Evolutionary conservation across 1,140 invertebrate genomes (phyloP).

Genomic region (Ostrea edulis): DNA sequence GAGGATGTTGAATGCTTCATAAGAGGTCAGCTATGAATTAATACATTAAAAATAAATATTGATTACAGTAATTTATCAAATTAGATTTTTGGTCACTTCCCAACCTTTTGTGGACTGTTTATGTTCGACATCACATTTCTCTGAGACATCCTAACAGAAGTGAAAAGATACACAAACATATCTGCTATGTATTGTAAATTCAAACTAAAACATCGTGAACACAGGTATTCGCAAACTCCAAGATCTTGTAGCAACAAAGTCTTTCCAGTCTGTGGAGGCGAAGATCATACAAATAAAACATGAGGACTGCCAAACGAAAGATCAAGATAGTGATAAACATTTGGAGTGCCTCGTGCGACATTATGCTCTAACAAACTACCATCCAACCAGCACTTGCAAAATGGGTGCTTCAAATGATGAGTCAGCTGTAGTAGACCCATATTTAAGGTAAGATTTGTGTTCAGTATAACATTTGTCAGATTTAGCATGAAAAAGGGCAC

Average conservation of each 20-base stretch:
- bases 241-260: slow-evolving; percentile 48
- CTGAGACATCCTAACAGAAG: too few relatives aligned
- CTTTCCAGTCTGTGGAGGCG: slow-evolving; percentile 58
- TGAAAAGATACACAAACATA: too few relatives aligned
- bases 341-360: slow-evolving; percentile 73
- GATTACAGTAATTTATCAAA: too few relatives aligned
- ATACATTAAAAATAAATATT: too few relatives aligned
- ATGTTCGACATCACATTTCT: too few relatives aligned
- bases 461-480: too few relatives aligned
- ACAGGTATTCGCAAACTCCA: slow-evolving; percentile 56
- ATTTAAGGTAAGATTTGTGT: slow-evolving; percentile 6
- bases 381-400: slow-evolving; percentile 93
- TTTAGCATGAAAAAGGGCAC: too few relatives aligned
- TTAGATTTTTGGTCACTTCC: background rate
- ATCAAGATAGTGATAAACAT: slow-evolving; percentile 70
- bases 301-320: slow-evolving; percentile 52
- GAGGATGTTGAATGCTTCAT: background rate
- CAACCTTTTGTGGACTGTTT: too few relatives aligned
- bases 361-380: slow-evolving; percentile 86
- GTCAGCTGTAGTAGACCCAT: slow-evolving; percentile 91
- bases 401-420: slow-evolving; percentile 93
- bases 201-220: background rate
- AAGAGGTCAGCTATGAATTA: background rate
- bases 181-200: too few relatives aligned
- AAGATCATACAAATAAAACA: slow-evolving; percentile 51